Conservation (phyloP, 2,113 vertebrate species). For the Oreotrochilus melanogaster region DNA sequence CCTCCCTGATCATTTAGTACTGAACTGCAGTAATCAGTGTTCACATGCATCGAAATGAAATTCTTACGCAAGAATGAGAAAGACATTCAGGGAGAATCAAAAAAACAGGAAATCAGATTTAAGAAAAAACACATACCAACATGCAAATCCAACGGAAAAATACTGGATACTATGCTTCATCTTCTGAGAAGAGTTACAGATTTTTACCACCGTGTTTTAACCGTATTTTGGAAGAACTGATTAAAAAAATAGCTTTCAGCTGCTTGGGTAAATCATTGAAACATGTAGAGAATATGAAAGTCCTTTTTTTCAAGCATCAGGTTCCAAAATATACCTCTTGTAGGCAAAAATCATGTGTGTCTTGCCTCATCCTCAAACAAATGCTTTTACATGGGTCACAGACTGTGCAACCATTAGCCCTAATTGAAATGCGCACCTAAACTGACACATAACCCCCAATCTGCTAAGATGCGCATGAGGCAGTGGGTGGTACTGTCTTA, state of each 20-base stretch:
- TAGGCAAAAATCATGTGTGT: not conserved
- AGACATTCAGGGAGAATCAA: not conserved
- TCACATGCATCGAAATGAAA: not conserved
- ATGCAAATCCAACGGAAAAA: not conserved
- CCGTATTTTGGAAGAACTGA: not conserved
- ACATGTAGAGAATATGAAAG: not conserved
- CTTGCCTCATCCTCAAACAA: not conserved
- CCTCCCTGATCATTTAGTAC: not conserved
- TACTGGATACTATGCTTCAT: not conserved
- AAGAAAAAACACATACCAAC: not conserved
- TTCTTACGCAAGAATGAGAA: not conserved
- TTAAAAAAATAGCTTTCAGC: not conserved
- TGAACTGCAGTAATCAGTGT: not conserved
- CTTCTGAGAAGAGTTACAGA: not conserved
- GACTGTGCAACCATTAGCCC: conserved; percentile 10
- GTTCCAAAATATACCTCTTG: not conserved
- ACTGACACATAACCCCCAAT: not conserved
- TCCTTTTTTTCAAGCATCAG: not conserved
- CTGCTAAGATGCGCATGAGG: conserved; percentile 40
- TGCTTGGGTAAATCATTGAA: not conserved
- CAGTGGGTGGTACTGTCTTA: conserved; percentile 17
- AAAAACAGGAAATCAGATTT: not conserved
- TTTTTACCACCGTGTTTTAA: not conserved
- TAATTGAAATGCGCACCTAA: conserved; percentile 70
- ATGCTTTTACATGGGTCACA: conserved; percentile 38